Evolutionary conservation across 2,113 vertebrate species (phyloP).

Genomic region (Epinephelus cyanopodus): DNA sequence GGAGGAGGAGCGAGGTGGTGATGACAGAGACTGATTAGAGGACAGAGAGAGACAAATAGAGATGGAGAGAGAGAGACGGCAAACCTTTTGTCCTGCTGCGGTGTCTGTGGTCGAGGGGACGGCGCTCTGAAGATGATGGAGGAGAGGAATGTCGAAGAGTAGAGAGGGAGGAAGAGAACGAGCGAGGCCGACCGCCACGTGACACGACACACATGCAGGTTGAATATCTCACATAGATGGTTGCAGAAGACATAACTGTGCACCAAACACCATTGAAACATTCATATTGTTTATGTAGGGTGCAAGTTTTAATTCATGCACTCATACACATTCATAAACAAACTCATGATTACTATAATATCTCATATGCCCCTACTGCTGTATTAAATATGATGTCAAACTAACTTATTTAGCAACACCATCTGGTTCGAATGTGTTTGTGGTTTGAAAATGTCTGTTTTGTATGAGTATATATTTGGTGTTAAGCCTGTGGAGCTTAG

Average conservation of each 20-base stretch:
- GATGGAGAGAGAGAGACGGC: slow-evolving; percentile 4
- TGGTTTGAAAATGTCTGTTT: background rate
- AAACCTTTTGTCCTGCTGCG: slow-evolving; percentile 11
- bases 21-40: slow-evolving; percentile 60
- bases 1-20: background rate
- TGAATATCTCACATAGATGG: background rate
- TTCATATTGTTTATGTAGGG: slow-evolving; percentile 19
- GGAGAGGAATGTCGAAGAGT: background rate
- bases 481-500: background rate
- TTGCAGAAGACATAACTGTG: background rate
- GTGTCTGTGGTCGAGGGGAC: slow-evolving; percentile 1
- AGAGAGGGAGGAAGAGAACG: background rate
- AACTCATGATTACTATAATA: background rate
- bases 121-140: slow-evolving; percentile 14
- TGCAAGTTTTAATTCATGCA: background rate
- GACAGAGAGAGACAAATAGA: slow-evolving; percentile 30
- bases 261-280: background rate
- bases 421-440: slow-evolving; percentile 30
- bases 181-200: background rate
- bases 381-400: slow-evolving; percentile 39
- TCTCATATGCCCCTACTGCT: background rate
- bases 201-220: background rate
- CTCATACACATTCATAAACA: background rate
- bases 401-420: slow-evolving; percentile 42
- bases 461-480: too few relatives aligned